Percentiles rank a stretch among this genome's conserved stretches.
These are phyloP conservation scores for Drosophila suzukii DNA, from an alignment of 1,140 invertebrate genomes.

Conservation along the genomic window DNA sequence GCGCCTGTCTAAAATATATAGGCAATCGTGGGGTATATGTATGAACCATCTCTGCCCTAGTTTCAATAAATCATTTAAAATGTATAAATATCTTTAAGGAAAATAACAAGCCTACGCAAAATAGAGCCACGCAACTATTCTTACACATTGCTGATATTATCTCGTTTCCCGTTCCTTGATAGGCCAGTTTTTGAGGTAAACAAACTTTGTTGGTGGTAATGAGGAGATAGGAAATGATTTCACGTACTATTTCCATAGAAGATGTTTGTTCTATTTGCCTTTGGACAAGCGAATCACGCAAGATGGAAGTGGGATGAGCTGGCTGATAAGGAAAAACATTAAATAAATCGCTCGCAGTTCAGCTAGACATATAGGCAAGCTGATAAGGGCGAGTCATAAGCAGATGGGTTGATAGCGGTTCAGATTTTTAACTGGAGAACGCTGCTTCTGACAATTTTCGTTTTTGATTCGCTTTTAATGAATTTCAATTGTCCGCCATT, in stretches of 20 bases:
- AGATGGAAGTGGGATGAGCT: constrained; percentile 25
- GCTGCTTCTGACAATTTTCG: constrained; percentile 18
- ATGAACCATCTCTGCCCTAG: background rate
- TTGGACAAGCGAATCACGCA: constrained; percentile 43
- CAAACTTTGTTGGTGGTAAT: constrained; percentile 10
- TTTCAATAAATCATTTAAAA: constrained; percentile 27
- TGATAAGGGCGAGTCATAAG: constrained; percentile 20
- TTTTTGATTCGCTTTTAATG: constrained; percentile 46
- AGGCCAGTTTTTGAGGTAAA: constrained; percentile 6
- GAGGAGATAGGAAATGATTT: background rate
- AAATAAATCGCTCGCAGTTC: background rate
- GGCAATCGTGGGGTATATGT: background rate
- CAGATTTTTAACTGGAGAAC: constrained; percentile 5
- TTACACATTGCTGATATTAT: background rate
- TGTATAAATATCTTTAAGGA: constrained; percentile 1
- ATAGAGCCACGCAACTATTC: no score
- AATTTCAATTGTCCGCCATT: constrained; percentile 54
- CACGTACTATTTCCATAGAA: background rate
- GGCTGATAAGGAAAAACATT: constrained; percentile 25
- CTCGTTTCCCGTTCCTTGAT: background rate
- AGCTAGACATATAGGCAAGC: constrained; percentile 41
- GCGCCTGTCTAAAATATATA: constrained; percentile 13
- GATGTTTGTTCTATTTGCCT: constrained; percentile 28
- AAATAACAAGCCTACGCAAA: constrained; percentile 9
- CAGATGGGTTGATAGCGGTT: constrained; percentile 25